Base-by-base conservation (phyloP, 1,140 invertebrate genomes). In the Acromyrmex echinatior region DNA sequence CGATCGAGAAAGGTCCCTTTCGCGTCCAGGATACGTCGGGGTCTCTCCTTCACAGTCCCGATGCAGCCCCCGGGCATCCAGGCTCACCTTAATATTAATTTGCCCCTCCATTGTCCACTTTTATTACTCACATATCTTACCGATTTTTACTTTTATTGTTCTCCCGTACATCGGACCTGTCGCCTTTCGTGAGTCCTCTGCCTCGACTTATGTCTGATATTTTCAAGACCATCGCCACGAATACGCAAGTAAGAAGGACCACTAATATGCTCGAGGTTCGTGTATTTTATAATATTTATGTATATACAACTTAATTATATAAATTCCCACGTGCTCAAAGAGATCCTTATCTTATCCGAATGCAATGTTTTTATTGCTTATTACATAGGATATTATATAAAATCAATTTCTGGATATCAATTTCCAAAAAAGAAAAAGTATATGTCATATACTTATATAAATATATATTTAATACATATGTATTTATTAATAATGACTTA, bases 121-220 rank as follows among this genome's bases (percentile, higher is more conserved):
- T 95, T 95, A 94, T 95, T 94, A 94, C 92, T 91, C 86, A 92
- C 94, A 94, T 94, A 95, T 94, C 93, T 94, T 92, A 92, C 87
- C n/a, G 60, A 89, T 88, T 92, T 93, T 92, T 93, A 90, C 85
- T 90, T 92, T 89, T 91, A 63, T 56, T 70, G 63, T 71, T 71
- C 77, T 77, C 84, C 49, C 35, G 56, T 16, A 60, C 70, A 58
- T 77, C 84, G 58, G 82, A 51, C 88, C 84, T 85, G 66, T 79
- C 66, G 25, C 63, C 77, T 82, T 35, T 74, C 80, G 16, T 58
- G 21, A 60, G 79, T 49, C 68, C 53, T 31, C 28, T 21, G 39
- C 78, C 65, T 58, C 31, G 31, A 25, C 80, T 82, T 82, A 60
- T 49, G 21, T 49, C 53, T 14, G 79, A 31, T 56, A 25, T 74